Conservation (phyloP, 2,888 invertebrate genomes). For the Stegophylla sp. region DNA sequence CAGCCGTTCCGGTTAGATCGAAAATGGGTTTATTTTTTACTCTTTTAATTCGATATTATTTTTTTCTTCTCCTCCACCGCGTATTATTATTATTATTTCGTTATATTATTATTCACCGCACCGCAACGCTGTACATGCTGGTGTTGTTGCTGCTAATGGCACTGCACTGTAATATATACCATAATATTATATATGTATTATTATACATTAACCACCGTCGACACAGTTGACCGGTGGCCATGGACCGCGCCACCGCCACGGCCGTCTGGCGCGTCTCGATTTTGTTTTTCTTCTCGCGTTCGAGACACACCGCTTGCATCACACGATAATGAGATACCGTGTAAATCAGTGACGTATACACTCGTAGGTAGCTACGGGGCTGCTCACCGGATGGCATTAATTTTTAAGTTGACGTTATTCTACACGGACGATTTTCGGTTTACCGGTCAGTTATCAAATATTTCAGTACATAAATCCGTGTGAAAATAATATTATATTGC, state of each 20-base stretch:
- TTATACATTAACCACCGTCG: background rate
- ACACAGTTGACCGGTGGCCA: slow-evolving; percentile 49
- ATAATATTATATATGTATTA: background rate
- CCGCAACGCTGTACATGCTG: background rate
- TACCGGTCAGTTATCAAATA: no score
- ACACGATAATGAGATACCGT: background rate
- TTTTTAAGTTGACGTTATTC: no score
- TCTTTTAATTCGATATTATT: background rate
- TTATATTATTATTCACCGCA: slow-evolving; percentile 16
- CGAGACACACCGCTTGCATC: background rate
- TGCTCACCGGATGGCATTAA: no score
- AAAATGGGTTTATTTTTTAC: slow-evolving; percentile 28
- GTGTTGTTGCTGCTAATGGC: background rate
- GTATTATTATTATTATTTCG: background rate
- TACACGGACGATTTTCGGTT: no score
- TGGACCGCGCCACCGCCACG: slow-evolving; percentile 36
- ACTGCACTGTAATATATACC: background rate
- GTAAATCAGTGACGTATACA: no score
- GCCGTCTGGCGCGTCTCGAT: slow-evolving; percentile 10
- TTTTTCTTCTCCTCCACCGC: background rate
- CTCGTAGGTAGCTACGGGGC: no score
- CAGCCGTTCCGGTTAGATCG: slow-evolving; percentile 50
- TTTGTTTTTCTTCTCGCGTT: background rate
- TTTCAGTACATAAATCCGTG: no score
- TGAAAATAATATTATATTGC: no score